Evolutionary conservation across 2,113 vertebrate species (phyloP), one percentile per base, ranked within the genome.

Genomic region (Sceloporus tristichus): DNA sequence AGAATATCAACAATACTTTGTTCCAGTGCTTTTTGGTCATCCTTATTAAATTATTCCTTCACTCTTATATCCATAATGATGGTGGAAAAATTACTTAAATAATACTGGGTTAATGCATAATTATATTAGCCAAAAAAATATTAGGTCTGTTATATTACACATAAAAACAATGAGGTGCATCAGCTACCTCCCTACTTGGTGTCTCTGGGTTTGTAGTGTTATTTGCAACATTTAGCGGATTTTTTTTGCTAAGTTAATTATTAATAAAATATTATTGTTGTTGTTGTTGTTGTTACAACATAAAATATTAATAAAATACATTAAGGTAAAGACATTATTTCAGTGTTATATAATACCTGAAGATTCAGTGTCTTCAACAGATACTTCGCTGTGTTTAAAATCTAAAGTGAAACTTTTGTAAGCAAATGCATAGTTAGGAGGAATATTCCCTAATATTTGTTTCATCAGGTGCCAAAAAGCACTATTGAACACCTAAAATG

Each of bases 381-480:
- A 73, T 82, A 85, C 27, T 25, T 94, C 89, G 2, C 78, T 82
- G 48, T 85, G 8, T 18, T 93, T 92, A 65, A 96, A 88, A 87
- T 97, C 95, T 87, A 96, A 91, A 92, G 97, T 97, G 86, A 99
- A 94, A 73, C 97, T 97, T 79, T 94, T 96, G 56, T 98, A 94
- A 71, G 98, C 98, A 96, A 98, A 97, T 84, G 91, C 94, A 77
- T 97, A 97, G 48, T 95, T 94, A 56, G 78, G 54, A 83, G 94
- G 93, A 86, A 95, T 89, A 87, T 95, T 91, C 54, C 91, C 87
- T 89, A 97, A 85, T 65, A 93, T 86, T 87, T 95, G 90, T 91
- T 93, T 94, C 34, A 98, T 94, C 96, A 98, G 97, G 92, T 90
- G 91, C 96, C 98, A 97, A 92, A 99, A 94, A 16, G 97, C 98